Evolutionary conservation across 2,113 vertebrate species (phyloP).

Genomic region (Planiliza haematocheilus): DNA sequence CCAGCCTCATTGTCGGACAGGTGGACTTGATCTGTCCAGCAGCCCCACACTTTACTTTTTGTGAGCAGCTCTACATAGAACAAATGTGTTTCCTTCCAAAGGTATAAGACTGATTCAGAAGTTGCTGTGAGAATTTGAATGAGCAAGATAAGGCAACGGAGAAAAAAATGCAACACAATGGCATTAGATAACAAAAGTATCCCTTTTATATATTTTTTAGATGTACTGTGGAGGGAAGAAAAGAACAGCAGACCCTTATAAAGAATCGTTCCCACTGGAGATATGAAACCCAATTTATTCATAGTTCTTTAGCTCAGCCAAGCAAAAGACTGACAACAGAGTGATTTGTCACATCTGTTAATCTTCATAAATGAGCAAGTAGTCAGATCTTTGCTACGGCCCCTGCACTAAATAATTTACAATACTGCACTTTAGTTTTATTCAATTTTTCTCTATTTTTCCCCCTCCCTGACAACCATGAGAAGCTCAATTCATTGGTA

Average conservation of each 20-base stretch:
- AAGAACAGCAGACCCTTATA: conserved; percentile 58
- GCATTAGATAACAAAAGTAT: conserved; percentile 73
- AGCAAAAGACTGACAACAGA: conserved; percentile 74
- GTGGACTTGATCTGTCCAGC: conserved; percentile 55
- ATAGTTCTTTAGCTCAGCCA: conserved; percentile 57
- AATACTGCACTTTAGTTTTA: conserved; percentile 70
- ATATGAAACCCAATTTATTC: conserved; percentile 76
- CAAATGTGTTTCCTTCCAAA: conserved; percentile 59
- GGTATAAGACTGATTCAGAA: conserved; percentile 67
- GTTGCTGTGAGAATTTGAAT: conserved; percentile 79
- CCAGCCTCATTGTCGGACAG: conserved; percentile 11
- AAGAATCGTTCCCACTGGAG: conserved; percentile 65
- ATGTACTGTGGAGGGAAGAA: conserved; percentile 46
- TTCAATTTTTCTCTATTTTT: conserved; percentile 61
- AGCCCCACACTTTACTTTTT: conserved; percentile 60
- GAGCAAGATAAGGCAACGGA: conserved; percentile 72
- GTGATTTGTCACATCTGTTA: conserved; percentile 78
- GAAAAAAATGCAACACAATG: conserved; percentile 72
- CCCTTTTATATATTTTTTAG: conserved; percentile 58
- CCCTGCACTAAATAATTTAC: conserved; percentile 80
- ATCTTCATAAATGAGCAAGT: conserved; percentile 80
- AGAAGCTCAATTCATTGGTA: conserved; percentile 53
- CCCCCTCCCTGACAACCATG: conserved; percentile 59
- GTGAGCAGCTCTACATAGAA: conserved; percentile 50
- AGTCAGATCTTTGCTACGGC: conserved; percentile 74